Percentiles rank a stretch among this genome's conserved stretches.
Conservation (phyloP, 2,797 vertebrate genomes). For the Zenarchopterus dispar region DNA sequence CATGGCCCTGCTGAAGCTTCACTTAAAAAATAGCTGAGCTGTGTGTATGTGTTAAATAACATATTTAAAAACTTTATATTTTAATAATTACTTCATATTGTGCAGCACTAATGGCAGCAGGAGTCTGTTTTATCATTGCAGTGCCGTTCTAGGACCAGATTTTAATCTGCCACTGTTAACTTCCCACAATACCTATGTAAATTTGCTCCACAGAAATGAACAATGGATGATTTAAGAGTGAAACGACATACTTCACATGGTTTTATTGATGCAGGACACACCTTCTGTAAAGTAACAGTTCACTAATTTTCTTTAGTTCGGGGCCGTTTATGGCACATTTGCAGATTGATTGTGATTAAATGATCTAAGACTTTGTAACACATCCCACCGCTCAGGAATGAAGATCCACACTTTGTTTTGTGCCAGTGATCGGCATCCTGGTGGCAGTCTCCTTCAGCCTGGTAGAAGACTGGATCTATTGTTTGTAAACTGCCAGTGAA, state of each 20-base stretch:
- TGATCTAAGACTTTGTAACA: background rate
- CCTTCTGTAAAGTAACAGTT: slow-evolving; percentile 18
- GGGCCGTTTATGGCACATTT: background rate
- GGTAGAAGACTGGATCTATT: slow-evolving; percentile 56
- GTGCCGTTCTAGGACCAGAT: slow-evolving; percentile 7
- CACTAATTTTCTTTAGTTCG: background rate
- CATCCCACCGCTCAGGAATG: background rate
- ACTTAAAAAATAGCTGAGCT: too few species aligned
- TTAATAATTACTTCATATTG: too few species aligned
- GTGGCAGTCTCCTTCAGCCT: slow-evolving; percentile 43
- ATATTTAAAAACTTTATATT: too few species aligned
- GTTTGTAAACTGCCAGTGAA: slow-evolving; percentile 63
- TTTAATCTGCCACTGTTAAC: slow-evolving; percentile 16
- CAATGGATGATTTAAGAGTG: slow-evolving; percentile 23
- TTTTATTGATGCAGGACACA: slow-evolving; percentile 34
- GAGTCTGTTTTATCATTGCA: background rate
- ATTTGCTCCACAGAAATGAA: slow-evolving; percentile 38
- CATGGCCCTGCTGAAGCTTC: too few species aligned
- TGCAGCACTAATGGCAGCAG: too few species aligned
- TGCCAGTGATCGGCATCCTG: slow-evolving; percentile 46
- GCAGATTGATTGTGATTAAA: background rate
- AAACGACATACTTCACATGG: slow-evolving; percentile 20
- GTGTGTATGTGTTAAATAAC: too few species aligned
- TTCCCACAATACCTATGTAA: slow-evolving; percentile 31
- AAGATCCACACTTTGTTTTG: slow-evolving; percentile 23